Conservation (phyloP, 2,113 vertebrate genomes). For the Clupea harengus region DNA sequence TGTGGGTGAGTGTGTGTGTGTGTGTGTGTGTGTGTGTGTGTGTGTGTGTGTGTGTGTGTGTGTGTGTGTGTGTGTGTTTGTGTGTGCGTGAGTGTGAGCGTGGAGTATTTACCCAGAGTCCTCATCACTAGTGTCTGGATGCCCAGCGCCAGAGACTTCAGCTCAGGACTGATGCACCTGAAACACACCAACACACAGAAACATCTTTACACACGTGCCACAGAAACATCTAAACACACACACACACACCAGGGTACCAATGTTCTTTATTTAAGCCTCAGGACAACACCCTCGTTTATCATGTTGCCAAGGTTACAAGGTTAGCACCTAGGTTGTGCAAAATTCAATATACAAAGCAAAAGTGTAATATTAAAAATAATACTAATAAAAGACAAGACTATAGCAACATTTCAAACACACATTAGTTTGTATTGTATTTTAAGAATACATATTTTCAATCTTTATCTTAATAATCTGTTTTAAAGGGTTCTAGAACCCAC, state of each 20-base stretch:
- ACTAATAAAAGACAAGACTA: no score
- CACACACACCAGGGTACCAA: neutral
- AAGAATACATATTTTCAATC: no score
- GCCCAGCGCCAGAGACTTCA: slow-evolving; percentile 88
- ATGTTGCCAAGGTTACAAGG: no score
- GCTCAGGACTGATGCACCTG: slow-evolving; percentile 81
- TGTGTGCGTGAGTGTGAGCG: neutral
- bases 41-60: neutral
- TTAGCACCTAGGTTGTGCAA: no score
- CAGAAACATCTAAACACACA: neutral
- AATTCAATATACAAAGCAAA: no score
- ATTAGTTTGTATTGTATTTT: no score
- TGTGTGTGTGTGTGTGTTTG: neutral
- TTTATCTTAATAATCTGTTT: neutral
- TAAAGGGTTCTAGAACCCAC: neutral
- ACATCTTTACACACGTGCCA: neutral
- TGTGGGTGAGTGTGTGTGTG: neutral
- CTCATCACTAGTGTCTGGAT: slow-evolving; percentile 73
- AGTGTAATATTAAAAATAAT: no score
- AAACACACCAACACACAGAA: slow-evolving; percentile 48
- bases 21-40: neutral
- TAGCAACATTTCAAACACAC: neutral
- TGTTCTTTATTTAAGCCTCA: no score
- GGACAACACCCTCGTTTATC: no score
- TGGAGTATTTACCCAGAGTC: slow-evolving; percentile 73